Conservation (phyloP, 2,797 vertebrate species). For the Gobio occitaniae region DNA sequence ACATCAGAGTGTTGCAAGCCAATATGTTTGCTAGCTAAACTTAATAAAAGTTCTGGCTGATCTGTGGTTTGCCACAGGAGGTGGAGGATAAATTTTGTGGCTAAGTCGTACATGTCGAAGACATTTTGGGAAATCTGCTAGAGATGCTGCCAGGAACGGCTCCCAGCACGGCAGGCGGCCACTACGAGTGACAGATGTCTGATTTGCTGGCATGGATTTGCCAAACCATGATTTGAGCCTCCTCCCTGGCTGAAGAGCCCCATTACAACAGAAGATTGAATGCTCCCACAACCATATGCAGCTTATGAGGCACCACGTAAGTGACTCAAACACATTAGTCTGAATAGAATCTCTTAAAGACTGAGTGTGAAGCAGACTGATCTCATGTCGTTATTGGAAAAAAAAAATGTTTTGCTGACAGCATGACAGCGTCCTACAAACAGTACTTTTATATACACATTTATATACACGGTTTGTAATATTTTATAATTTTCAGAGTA, state of each 20-base stretch:
- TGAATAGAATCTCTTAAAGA: slow-evolving; percentile 10
- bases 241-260: slow-evolving; percentile 69
- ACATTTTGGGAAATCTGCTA: slow-evolving; percentile 69
- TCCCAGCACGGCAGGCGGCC: slow-evolving; percentile 67
- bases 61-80: slow-evolving; percentile 13
- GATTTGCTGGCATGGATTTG: slow-evolving; percentile 77
- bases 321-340: slow-evolving; percentile 18
- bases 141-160: slow-evolving; percentile 66
- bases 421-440: too few relatives aligned
- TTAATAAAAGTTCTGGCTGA: slow-evolving; percentile 35
- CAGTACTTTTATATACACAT: too few relatives aligned
- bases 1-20: slow-evolving; percentile 7
- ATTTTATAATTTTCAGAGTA: too few relatives aligned
- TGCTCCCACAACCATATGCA: slow-evolving; percentile 65
- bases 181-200: slow-evolving; percentile 78
- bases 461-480: too few relatives aligned
- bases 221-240: slow-evolving; percentile 75
- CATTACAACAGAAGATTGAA: slow-evolving; percentile 69
- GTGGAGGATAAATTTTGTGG: slow-evolving; percentile 37
- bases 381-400: too few relatives aligned
- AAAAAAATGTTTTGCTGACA: too few relatives aligned
- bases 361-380: too few relatives aligned
- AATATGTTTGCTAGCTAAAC: slow-evolving; percentile 33
- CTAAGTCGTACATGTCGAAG: slow-evolving; percentile 67
- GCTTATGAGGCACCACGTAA: slow-evolving; percentile 59